Evolutionary conservation across 2,113 vertebrate species (phyloP), one percentile per base, ranked within the genome.

Genomic region (Scatophagus argus): DNA sequence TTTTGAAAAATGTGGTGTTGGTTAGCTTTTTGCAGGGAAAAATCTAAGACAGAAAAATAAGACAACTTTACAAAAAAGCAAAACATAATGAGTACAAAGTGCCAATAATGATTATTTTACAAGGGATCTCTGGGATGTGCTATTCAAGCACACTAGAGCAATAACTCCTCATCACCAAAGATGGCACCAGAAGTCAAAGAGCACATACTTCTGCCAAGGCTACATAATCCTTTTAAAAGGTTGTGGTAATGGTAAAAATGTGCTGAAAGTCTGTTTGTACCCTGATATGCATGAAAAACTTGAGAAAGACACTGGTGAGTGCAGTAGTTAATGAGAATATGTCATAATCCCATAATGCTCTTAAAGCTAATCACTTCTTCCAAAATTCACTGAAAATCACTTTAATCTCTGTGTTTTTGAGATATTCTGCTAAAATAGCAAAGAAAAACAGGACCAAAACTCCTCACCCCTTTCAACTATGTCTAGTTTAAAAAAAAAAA

Each of bases 401-500:
- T n/a, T n/a, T n/a, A n/a, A n/a, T n/a, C n/a, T 32, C 25, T 38
- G 9, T 55, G 5, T 23, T 64, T 51, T 58, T 29, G 12, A 47
- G 38, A 25, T 72, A 43, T 60, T 7, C n/a, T n/a, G n/a, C n/a
- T n/a, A n/a, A 44, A 43, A 55, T 16, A 9, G 25, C 13, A 17
- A 27, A 58, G 25, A 36, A n/a, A 44, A 61, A 46, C 38, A 12
- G 29, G 16, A 41, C 59, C 49, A 23, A 36, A 55, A 76, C 39
- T 32, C n/a, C n/a, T 76, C 66, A 79, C 36, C n/a, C 47, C 25
- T 74, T 52, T 11, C n/a, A 59, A 52, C 43, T 14, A 12, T 60
- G 9, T 43, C 9, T 21, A 46, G 27, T 32, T 31, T 12, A 8
- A 54, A 47, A 41, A 44, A 11, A 54, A 46, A 31, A 61, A 52